Conservation (phyloP, 2,888 invertebrate species). For the Heliconius erato region DNA sequence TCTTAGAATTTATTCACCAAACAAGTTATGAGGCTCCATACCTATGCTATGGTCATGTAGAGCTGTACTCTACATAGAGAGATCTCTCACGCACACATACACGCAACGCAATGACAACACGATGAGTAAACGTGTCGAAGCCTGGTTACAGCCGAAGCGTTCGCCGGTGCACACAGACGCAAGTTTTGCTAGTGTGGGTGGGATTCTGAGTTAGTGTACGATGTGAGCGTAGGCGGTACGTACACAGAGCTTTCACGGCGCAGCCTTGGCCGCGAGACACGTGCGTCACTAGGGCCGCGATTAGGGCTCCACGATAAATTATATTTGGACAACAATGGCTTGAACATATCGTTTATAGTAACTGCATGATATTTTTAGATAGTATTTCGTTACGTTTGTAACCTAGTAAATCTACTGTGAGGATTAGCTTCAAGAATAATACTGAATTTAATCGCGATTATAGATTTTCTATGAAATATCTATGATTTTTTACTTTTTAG, state of each 20-base stretch:
- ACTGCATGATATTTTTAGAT: neutral
- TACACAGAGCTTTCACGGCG: slow-evolving; percentile 81
- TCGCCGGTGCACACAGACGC: slow-evolving; percentile 34
- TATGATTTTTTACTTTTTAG: too few relatives aligned
- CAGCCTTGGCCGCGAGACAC: slow-evolving; percentile 85
- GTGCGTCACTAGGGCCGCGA: slow-evolving; percentile 78
- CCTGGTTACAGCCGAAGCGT: slow-evolving; percentile 54
- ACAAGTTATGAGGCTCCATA: slow-evolving; percentile 73
- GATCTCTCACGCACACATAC: slow-evolving; percentile 58
- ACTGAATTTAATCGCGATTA: neutral
- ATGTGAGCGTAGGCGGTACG: slow-evolving; percentile 51
- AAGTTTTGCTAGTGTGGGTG: slow-evolving; percentile 42
- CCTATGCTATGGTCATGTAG: slow-evolving; percentile 52
- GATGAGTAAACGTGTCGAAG: slow-evolving; percentile 54
- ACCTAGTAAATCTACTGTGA: neutral
- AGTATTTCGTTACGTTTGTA: neutral
- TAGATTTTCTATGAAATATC: too few relatives aligned
- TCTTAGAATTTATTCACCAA: slow-evolving; percentile 81
- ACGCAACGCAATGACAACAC: slow-evolving; percentile 54
- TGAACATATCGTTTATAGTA: slow-evolving; percentile 3
- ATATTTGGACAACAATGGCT: slow-evolving; percentile 47
- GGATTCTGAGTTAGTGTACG: slow-evolving; percentile 47
- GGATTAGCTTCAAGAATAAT: neutral
- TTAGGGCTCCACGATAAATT: slow-evolving; percentile 54
- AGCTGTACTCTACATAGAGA: slow-evolving; percentile 10